Evolutionary conservation across 2,888 invertebrate species (phyloP), one percentile per base, ranked within the genome.

Genomic region (Lucinisca nassula): DNA sequence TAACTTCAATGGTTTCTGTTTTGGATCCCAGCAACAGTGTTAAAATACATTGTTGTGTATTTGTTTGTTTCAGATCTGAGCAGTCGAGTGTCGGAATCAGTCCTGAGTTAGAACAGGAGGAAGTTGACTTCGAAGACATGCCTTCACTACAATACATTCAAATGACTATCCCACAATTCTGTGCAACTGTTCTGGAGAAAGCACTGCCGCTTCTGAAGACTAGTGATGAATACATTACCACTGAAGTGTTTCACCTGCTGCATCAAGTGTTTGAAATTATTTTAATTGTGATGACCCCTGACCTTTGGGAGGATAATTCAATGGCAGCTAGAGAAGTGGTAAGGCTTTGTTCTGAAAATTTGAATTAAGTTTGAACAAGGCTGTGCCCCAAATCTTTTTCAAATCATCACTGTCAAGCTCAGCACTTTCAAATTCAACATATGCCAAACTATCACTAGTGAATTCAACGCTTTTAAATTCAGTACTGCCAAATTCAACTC

Each of bases 161-260:
- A 92, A 92, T 96, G 90, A 94, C 95, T 12, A 84, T 95, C 17
- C 95, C 95, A 8, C 95, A 95, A 91, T 95, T 94, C 88, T 94
- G 94, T 86, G 88, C 94, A n/a, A 83, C 88, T n/a, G 89, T 94
- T 35, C 83, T 95, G 72, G 93, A 95, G 85, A 93, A 91, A 75
- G 85, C 93, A 0, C 84, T 95, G 24, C 95, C 95, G 0, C 84
- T 93, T 35, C 85, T 95, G 51, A 93, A 91, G 81, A 92, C 94
- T 0, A 86, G 84, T 37, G 88, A 92, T 77, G 93, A 92, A 67
- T 84, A 82, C 8, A 87, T 93, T 40, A 87, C 92, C 17, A 87
- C 90, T 0, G 91, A 92, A 45, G 85, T 93, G n/a, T 84, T 95
- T 24, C 87, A 91, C 77, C 91, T 95, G 67, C 84, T 94, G 17